These are phyloP conservation scores for Hippoglossus hippoglossus DNA, from an alignment of 2,797 vertebrate species.

Conservation along the genomic window DNA sequence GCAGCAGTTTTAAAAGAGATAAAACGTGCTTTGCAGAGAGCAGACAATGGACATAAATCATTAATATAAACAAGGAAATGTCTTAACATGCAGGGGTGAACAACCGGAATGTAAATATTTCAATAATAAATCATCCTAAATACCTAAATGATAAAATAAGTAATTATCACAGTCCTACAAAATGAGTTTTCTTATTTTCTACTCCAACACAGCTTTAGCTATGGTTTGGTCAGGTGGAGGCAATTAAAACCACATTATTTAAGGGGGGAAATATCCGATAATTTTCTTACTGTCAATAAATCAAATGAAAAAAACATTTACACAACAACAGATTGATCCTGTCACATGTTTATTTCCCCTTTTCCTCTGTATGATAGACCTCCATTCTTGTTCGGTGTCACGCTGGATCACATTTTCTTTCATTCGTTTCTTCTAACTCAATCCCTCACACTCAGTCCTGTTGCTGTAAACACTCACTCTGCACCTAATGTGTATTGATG, in stretches of 20 bases:
- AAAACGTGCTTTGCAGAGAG: conserved; percentile 29
- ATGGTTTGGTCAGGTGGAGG: too few relatives aligned
- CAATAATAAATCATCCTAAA: too few relatives aligned
- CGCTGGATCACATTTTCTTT: not conserved
- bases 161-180: too few relatives aligned
- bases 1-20: conserved; percentile 37
- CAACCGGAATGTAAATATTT: not conserved
- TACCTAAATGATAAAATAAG: too few relatives aligned
- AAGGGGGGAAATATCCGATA: not conserved
- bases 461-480: conserved; percentile 1
- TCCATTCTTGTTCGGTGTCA: not conserved
- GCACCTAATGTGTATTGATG: not conserved
- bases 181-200: too few relatives aligned
- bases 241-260: too few relatives aligned
- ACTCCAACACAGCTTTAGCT: too few relatives aligned
- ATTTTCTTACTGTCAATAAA: conserved; percentile 8
- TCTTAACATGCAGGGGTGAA: conserved; percentile 22
- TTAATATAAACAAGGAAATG: conserved; percentile 7
- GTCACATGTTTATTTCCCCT: not conserved
- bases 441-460: not conserved
- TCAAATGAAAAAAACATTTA: not conserved
- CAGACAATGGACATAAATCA: conserved; percentile 37
- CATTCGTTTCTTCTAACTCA: conserved; percentile 10
- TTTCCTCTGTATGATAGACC: not conserved
- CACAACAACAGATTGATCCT: not conserved